Base-by-base conservation (phyloP, 2,113 vertebrate genomes). In the Collichthys lucidus region DNA sequence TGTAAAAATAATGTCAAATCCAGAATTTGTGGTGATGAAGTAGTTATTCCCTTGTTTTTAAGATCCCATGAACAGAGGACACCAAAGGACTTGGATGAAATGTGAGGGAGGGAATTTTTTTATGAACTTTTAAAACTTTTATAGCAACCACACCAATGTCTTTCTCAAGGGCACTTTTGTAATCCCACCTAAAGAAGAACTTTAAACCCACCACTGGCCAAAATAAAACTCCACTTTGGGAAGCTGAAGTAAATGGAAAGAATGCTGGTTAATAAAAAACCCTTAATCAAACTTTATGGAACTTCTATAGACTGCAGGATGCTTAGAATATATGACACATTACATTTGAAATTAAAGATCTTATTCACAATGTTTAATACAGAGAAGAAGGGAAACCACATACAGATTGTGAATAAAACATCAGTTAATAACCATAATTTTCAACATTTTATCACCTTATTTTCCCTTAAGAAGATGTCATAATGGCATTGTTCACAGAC, bases 101-200 rank as follows among this genome's bases (percentile, higher is more conserved):
- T 35, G 4, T 14, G 42, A 29, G 9, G 42, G 49, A 77, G 46
- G 35, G 17, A 22, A 31, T 22, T 46, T 77, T 66, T 80, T 61
- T 31, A 85, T 82, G 63, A 80, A 81, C 82, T 74, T 85, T 81
- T 8, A 81, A 40, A 79, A 81, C 50, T 80, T 90, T 89, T 81
- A 89, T 63, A 72, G 69, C 57, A 71, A 59, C 55, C 20, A 55
- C 70, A 56, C 15, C 20, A 42, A 60, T 35, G 26, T 74, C 64
- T 79, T 60, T 42, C 74, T 82, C 90, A 84, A 89, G 85, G 87
- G 31, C 77, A 35, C 65, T 74, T 88, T 17, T 69, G 77, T 55
- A 59, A 71, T 49, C 50, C 22, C 22, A 40, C 53, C 11, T 40
- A 59, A 55, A 49, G 17, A 50, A 59, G 47, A 77, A 49, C 76